Conservation (phyloP, 2,113 vertebrate species). For the Sisor rabdophorus region DNA sequence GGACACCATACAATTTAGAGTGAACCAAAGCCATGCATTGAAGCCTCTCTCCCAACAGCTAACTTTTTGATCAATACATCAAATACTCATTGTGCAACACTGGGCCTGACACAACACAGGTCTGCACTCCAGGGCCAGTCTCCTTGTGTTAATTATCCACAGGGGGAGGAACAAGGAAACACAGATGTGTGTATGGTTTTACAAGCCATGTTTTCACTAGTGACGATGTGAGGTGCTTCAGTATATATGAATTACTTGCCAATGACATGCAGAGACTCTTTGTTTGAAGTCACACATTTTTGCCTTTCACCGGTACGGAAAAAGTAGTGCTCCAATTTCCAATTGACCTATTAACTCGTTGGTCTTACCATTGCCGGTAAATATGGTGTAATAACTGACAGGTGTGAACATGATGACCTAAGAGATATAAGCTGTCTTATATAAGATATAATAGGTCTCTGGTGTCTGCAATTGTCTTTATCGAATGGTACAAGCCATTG, state of each 20-base stretch:
- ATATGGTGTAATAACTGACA: too few relatives aligned
- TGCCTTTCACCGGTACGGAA: too few relatives aligned
- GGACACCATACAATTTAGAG: background rate
- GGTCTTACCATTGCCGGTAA: too few relatives aligned
- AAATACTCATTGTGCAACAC: background rate
- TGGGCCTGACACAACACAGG: constrained; percentile 3
- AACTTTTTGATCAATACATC: constrained; percentile 5
- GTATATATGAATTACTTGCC: too few relatives aligned
- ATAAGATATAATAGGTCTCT: background rate
- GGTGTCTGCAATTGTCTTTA: background rate
- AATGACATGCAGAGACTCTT: too few relatives aligned
- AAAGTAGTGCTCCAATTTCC: too few relatives aligned
- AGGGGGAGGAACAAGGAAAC: background rate
- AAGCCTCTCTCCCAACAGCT: background rate
- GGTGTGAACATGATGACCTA: too few relatives aligned
- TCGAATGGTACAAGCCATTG: background rate
- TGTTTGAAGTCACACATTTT: too few relatives aligned
- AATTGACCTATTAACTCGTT: too few relatives aligned
- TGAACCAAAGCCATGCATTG: background rate
- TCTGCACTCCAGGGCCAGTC: background rate
- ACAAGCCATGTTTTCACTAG: background rate
- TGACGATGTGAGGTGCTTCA: too few relatives aligned
- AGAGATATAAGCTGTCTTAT: too few relatives aligned
- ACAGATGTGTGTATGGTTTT: background rate
- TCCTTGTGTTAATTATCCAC: constrained; percentile 12